phyloP scores from a whole-genome alignment of 2,888 invertebrate species.

The Conomelus anceps region DNA sequence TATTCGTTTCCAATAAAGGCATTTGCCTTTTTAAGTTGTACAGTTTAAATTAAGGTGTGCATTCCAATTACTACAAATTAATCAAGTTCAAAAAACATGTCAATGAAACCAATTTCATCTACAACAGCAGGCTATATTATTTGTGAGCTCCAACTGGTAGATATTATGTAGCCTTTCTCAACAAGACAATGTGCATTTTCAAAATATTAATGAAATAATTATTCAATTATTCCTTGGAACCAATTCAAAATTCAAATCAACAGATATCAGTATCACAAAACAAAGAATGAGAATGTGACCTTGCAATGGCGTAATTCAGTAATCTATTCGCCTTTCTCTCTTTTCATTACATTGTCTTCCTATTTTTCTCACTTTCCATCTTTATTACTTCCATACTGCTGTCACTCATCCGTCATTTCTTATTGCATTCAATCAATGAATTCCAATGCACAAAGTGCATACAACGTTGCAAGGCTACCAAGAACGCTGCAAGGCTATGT shows the following conservation, averaged over 20 bases:
- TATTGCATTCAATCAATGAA: too few relatives aligned
- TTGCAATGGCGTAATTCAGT: neutral
- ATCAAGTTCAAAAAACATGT: too few relatives aligned
- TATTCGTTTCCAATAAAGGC: too few relatives aligned
- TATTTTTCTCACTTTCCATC: neutral
- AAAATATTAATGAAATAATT: neutral
- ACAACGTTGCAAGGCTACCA: neutral
- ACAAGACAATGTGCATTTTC: too few relatives aligned
- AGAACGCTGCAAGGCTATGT: neutral
- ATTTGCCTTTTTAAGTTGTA: too few relatives aligned
- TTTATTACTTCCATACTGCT: neutral
- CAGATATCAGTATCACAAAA: neutral
- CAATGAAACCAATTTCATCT: too few relatives aligned
- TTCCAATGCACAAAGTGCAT: neutral
- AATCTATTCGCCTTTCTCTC: neutral
- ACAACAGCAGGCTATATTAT: too few relatives aligned
- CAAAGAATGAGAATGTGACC: neutral
- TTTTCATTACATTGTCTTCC: neutral
- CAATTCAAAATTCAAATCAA: neutral
- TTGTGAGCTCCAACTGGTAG: too few relatives aligned
- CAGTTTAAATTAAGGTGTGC: too few relatives aligned
- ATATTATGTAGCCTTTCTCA: neutral
- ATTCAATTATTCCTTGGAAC: neutral
- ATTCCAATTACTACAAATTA: too few relatives aligned
- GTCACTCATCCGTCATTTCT: neutral